Evolutionary conservation across 2,113 vertebrate species (phyloP).

Genomic region (Eretmochelys imbricata): DNA sequence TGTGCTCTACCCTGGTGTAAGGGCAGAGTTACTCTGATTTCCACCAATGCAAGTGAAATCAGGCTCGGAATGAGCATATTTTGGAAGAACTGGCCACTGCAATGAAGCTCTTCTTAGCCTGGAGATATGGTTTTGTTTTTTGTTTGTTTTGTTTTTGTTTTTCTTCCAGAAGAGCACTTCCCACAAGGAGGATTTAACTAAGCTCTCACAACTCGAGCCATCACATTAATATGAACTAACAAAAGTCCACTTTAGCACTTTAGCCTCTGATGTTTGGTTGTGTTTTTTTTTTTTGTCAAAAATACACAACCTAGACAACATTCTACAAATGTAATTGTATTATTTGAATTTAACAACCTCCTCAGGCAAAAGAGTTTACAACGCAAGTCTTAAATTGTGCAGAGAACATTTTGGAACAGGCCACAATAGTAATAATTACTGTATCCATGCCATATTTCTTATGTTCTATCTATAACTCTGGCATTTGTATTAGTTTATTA

Average conservation of each 20-base stretch:
- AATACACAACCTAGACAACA: not conserved
- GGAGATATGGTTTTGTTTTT: not conserved
- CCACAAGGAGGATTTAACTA: not conserved
- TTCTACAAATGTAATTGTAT: not conserved
- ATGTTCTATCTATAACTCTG: not conserved
- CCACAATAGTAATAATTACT: constrained; percentile 7
- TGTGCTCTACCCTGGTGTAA: constrained; percentile 33
- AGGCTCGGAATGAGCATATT: not conserved
- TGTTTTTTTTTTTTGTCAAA: not conserved
- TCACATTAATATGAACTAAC: not conserved
- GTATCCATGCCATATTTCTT: not conserved
- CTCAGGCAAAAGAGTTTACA: constrained; percentile 26
- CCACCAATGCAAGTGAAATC: constrained; percentile 10
- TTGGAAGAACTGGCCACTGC: not conserved
- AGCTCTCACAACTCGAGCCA: not conserved
- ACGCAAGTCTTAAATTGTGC: constrained; percentile 39
- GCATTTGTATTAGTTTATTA: not conserved
- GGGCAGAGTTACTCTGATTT: constrained; percentile 16
- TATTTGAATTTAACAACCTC: constrained; percentile 27
- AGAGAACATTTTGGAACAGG: constrained; percentile 37
- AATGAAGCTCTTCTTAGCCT: not conserved
- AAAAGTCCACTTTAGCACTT: not conserved
- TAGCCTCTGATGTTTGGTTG: not conserved
- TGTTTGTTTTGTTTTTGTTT: not conserved
- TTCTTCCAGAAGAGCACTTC: not conserved